Conservation (phyloP, 2,113 vertebrate genomes). For the Microtus ochrogaster region DNA sequence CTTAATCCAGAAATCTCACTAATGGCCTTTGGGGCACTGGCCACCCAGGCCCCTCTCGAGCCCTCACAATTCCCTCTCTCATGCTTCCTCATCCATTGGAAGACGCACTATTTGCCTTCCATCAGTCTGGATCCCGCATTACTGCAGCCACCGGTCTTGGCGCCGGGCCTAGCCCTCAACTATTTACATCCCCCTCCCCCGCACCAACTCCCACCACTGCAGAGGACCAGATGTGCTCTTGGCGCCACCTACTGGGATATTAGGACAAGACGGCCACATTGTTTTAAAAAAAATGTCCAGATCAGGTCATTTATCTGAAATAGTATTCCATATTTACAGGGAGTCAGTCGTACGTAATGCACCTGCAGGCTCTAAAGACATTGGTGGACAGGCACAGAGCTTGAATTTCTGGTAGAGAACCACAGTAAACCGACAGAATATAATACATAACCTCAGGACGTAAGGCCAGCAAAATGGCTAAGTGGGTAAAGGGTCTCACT, state of each 20-base stretch:
- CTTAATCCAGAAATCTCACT: not conserved
- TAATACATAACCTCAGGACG: not conserved
- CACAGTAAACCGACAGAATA: not conserved
- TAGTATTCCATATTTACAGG: constrained; percentile 16
- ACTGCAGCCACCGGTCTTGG: not conserved
- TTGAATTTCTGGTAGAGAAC: not conserved
- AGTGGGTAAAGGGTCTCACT: not conserved
- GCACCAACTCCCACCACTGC: not conserved
- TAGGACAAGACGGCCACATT: not conserved
- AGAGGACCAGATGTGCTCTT: constrained; percentile 43
- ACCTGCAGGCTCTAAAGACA: not conserved
- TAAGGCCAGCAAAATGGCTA: not conserved
- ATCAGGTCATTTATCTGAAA: not conserved
- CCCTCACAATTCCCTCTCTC: not conserved
- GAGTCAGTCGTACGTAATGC: not conserved
- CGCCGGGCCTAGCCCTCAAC: not conserved
- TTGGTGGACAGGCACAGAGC: not conserved
- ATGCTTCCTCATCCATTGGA: not conserved
- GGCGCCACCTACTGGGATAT: constrained; percentile 76
- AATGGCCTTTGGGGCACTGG: not conserved
- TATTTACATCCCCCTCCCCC: rapidly evolving
- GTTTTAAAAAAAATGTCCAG: not conserved
- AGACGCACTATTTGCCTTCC: not conserved
- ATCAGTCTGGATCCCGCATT: not conserved
- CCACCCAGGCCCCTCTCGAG: not conserved